Evolutionary conservation across 2,888 invertebrate genomes (phyloP).

Genomic region (Nudaria mundana): DNA sequence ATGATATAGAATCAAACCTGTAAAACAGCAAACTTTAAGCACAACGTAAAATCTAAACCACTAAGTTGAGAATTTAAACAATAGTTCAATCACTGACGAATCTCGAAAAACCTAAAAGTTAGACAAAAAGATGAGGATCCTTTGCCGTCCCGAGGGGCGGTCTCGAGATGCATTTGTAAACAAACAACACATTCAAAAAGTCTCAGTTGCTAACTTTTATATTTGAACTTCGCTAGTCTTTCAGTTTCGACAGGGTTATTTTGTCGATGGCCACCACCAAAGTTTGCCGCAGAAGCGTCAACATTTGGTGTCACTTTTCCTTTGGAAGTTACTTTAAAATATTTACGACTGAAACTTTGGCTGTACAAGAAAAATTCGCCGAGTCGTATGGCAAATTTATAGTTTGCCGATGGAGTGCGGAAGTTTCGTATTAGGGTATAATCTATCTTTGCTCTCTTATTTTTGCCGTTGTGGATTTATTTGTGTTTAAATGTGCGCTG

Average conservation of each 20-base stretch:
- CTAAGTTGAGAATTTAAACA: conserved; percentile 5
- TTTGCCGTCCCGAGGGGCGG: conserved; percentile 19
- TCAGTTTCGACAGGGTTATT: conserved; percentile 69
- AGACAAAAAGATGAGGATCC: conserved; percentile 18
- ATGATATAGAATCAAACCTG: too few relatives aligned
- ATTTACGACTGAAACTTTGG: conserved; percentile 72
- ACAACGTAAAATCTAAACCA: neutral
- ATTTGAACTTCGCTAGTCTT: conserved; percentile 62
- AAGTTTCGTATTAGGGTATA: conserved; percentile 56
- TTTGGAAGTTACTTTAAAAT: conserved; percentile 75
- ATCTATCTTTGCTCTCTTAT: conserved; percentile 43
- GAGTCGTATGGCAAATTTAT: conserved; percentile 63
- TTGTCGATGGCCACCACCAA: conserved; percentile 63
- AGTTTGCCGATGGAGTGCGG: conserved; percentile 59
- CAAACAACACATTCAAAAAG: conserved; percentile 55
- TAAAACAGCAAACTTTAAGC: too few relatives aligned
- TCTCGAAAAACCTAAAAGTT: conserved; percentile 13
- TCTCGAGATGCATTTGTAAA: conserved; percentile 37
- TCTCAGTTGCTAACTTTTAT: conserved; percentile 63
- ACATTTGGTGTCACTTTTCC: conserved; percentile 73
- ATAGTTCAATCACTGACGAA: conserved; percentile 18
- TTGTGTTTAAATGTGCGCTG: conserved; percentile 51
- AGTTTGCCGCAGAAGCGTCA: conserved; percentile 60
- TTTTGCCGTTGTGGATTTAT: conserved; percentile 46
- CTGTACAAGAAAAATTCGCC: conserved; percentile 59